These are phyloP conservation scores for Artibeus jamaicensis DNA, from an alignment of 2,797 vertebrate species.

Conservation along the genomic window DNA sequence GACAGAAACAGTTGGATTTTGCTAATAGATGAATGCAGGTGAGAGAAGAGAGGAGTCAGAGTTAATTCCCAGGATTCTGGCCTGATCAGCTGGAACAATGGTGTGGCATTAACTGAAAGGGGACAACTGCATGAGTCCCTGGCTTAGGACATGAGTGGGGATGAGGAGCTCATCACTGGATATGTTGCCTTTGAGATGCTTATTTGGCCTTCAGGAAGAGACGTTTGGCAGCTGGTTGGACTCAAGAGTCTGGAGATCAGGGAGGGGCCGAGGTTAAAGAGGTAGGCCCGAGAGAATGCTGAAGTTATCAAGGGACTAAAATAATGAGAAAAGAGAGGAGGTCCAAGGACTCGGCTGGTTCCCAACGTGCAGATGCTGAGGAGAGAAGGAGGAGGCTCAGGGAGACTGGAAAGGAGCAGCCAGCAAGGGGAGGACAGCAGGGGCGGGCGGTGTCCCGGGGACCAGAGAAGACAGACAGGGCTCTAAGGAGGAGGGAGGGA, in stretches of 20 bases:
- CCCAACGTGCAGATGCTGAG: not conserved
- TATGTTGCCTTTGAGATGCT: not conserved
- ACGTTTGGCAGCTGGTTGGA: not conserved
- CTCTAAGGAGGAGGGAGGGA: not conserved
- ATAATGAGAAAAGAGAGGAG: not conserved
- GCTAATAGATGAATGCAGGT: not conserved
- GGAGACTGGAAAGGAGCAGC: not conserved
- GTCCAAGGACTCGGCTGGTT: not conserved
- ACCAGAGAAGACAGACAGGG: not conserved
- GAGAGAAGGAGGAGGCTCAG: not conserved
- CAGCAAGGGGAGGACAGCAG: not conserved
- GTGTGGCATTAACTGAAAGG: not conserved
- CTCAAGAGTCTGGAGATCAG: not conserved
- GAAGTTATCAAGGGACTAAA: not conserved
- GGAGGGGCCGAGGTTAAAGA: not conserved
- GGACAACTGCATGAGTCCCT: not conserved
- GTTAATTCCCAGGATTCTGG: not conserved
- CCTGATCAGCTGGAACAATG: not conserved
- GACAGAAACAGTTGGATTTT: not conserved
- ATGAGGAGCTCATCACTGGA: not conserved
- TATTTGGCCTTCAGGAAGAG: not conserved
- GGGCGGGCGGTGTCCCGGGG: not conserved
- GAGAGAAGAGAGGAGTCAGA: not conserved
- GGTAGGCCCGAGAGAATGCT: not conserved
- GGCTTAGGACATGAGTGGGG: not conserved